phyloP scores from a whole-genome alignment of 2,888 invertebrate genomes.

The Sarcophaga subvicina region DNA sequence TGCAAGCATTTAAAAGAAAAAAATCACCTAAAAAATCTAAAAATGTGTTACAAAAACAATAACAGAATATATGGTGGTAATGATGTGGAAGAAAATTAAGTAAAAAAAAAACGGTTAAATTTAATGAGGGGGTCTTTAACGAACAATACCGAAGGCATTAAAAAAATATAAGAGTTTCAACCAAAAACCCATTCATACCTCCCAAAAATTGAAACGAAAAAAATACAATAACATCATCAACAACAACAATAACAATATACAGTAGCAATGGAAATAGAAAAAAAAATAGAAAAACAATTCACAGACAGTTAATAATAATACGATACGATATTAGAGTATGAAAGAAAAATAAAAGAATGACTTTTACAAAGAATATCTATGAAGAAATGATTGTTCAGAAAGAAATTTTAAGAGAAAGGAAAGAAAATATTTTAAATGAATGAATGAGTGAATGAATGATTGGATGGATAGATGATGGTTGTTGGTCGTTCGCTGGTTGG shows the following conservation, averaged over 20 bases:
- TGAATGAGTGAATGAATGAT: neutral
- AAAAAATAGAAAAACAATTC: neutral
- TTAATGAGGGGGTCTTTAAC: neutral
- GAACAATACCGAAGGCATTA: neutral
- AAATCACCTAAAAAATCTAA: neutral
- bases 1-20: neutral
- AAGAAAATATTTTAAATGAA: neutral
- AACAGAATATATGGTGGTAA: neutral
- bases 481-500: too few relatives aligned
- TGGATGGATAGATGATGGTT: conserved; percentile 23
- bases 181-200: neutral
- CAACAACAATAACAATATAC: too few relatives aligned
- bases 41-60: neutral
- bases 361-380: neutral
- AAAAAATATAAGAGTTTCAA: neutral
- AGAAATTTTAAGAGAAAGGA: conserved; percentile 7
- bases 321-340: neutral
- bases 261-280: neutral
- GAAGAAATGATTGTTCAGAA: neutral
- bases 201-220: neutral
- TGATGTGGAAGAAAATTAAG: neutral
- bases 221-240: too few relatives aligned
- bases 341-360: neutral
- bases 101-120: neutral
- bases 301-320: neutral